Conservation (phyloP, 2,113 vertebrate genomes). For the Rhombomys opimus region DNA sequence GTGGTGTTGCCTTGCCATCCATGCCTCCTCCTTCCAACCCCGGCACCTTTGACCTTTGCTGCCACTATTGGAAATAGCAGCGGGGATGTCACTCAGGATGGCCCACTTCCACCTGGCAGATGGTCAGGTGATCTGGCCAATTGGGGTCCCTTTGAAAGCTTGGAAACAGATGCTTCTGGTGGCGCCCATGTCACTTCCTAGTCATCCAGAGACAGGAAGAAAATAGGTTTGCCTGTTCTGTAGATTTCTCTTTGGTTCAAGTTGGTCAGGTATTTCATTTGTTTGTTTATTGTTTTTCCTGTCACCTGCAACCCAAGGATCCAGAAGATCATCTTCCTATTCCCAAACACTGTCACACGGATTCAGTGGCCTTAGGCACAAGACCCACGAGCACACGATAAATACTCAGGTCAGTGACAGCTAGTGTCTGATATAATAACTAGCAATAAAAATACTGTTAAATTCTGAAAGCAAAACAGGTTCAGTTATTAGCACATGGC, state of each 20-base stretch:
- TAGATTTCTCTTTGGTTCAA: not conserved
- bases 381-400: not conserved
- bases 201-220: not conserved
- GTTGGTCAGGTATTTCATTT: not conserved
- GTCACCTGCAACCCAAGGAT: not conserved
- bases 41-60: not conserved
- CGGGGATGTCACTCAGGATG: not conserved
- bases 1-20: not conserved
- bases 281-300: not conserved
- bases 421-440: not conserved
- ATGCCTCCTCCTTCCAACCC: not conserved
- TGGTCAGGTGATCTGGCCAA: not conserved
- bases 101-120: not conserved
- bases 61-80: not conserved
- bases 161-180: not conserved
- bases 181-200: fast-evolving
- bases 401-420: not conserved
- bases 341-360: not conserved
- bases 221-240: no score
- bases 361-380: not conserved
- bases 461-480: not conserved
- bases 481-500: not conserved
- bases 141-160: not conserved
- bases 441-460: not conserved
- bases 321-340: not conserved